Evolutionary conservation across 2,888 invertebrate species (phyloP).

Genomic region (Pomacea canaliculata): DNA sequence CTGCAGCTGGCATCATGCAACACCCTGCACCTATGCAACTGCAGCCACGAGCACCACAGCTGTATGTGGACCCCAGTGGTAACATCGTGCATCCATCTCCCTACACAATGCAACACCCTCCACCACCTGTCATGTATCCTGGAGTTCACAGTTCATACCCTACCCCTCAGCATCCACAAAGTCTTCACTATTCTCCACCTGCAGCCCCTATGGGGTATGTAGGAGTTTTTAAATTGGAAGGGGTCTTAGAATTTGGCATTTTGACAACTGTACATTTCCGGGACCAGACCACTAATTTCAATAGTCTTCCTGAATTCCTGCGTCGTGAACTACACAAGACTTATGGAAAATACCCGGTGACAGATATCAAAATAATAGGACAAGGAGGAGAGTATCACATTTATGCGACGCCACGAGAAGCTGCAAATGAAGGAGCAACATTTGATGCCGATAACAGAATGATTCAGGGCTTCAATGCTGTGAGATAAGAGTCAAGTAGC

Average conservation of each 20-base stretch:
- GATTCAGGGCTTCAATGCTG: conserved; percentile 3
- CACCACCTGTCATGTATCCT: conserved; percentile 21
- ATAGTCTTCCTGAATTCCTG: conserved; percentile 36
- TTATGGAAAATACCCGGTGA: conserved; percentile 36
- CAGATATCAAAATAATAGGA: conserved; percentile 32
- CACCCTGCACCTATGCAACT: background rate
- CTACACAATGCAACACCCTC: background rate
- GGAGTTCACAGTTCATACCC: conserved; percentile 28
- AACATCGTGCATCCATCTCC: conserved; percentile 5
- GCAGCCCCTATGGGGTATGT: conserved; percentile 4
- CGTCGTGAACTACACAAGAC: conserved; percentile 33
- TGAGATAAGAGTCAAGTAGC: background rate
- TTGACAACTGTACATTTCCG: conserved; percentile 36
- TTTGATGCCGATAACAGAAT: conserved; percentile 5
- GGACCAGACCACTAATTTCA: conserved; percentile 29
- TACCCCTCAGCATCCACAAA: background rate
- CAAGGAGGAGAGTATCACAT: conserved; percentile 38
- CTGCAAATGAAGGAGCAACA: background rate
- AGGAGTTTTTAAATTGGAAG: conserved; percentile 29
- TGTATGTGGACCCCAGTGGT: conserved; percentile 4
- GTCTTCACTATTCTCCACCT: conserved; percentile 11
- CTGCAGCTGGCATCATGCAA: background rate
- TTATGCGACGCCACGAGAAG: conserved; percentile 33
- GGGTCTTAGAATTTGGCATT: conserved; percentile 36
- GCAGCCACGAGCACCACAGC: conserved; percentile 2